Conservation (phyloP, 2,888 invertebrate genomes). For the Agapostemon virescens region DNA sequence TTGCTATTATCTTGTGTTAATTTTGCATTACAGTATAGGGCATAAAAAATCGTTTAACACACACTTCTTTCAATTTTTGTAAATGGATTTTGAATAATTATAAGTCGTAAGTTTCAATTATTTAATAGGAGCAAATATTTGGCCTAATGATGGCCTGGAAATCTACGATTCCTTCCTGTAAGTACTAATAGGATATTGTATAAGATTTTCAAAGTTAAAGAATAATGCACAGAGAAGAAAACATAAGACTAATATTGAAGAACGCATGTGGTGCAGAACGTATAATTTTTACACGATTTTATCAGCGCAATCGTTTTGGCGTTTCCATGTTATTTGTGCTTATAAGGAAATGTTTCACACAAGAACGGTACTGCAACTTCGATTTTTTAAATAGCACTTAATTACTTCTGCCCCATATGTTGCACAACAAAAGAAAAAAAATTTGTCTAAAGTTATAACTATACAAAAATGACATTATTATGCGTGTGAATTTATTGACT, state of each 20-base stretch:
- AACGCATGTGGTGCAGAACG: constrained; percentile 57
- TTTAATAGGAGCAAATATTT: constrained; percentile 53
- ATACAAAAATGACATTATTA: constrained; percentile 49
- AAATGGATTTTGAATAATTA: constrained; percentile 36
- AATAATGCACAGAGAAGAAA: constrained; percentile 55
- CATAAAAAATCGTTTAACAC: constrained; percentile 13
- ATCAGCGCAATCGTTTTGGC: constrained; percentile 36
- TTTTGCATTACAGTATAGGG: constrained; percentile 25
- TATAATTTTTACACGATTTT: constrained; percentile 55
- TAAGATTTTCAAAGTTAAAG: constrained; percentile 60
- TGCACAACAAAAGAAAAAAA: constrained; percentile 39
- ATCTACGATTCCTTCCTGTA: constrained; percentile 66
- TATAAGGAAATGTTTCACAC: constrained; percentile 32
- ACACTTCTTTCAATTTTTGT: constrained; percentile 29
- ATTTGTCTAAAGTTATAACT: constrained; percentile 48
- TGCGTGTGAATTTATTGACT: constrained; percentile 58
- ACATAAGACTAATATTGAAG: constrained; percentile 58
- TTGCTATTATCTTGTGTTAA: constrained; percentile 26
- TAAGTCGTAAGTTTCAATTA: constrained; percentile 46
- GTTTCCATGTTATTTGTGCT: constrained; percentile 37
- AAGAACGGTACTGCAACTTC: constrained; percentile 46
- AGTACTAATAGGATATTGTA: constrained; percentile 61
- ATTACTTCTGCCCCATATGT: constrained; percentile 60
- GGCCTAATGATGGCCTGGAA: constrained; percentile 62
- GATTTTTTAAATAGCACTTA: constrained; percentile 42